Conservation (phyloP, 2,113 vertebrate species). For the Oncorhynchus gorbuscha region DNA sequence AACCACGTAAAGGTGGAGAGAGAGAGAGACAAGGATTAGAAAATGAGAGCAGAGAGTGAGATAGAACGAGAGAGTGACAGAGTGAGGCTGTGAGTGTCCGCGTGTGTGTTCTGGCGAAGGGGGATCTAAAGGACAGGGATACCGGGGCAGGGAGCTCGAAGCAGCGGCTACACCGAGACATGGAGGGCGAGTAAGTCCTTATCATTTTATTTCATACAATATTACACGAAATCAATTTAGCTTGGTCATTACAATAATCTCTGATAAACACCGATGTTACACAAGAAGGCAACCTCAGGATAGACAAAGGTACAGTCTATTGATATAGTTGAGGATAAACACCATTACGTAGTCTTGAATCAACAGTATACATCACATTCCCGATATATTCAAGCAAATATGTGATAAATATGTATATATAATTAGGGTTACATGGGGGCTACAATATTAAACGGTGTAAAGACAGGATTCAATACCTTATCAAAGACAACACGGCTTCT, state of each 20-base stretch:
- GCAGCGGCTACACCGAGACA: conserved; percentile 75
- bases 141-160: conserved; percentile 72
- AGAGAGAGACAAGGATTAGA: conserved; percentile 53
- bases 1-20: conserved; percentile 76
- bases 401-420: conserved; percentile 55
- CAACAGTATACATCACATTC: conserved; percentile 69
- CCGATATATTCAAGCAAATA: conserved; percentile 51
- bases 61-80: conserved; percentile 37
- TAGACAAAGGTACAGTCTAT: conserved; percentile 44
- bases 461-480: conserved; percentile 24
- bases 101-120: conserved; percentile 59
- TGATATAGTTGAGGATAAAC: conserved; percentile 64
- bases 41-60: conserved; percentile 68
- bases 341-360: conserved; percentile 71
- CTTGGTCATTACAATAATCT: not conserved
- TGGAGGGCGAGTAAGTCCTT: conserved; percentile 84
- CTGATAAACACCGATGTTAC: conserved; percentile 36
- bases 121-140: conserved; percentile 64
- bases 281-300: conserved; percentile 53
- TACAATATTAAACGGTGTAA: conserved; percentile 32
- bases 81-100: conserved; percentile 61
- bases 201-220: conserved; percentile 57
- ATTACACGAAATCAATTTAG: conserved; percentile 30
- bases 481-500: conserved; percentile 29
- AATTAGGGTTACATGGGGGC: conserved; percentile 49